These are phyloP conservation scores for Liopterus haemorrhoidalis DNA, from an alignment of 2,888 invertebrate species.

Conservation along the genomic window DNA sequence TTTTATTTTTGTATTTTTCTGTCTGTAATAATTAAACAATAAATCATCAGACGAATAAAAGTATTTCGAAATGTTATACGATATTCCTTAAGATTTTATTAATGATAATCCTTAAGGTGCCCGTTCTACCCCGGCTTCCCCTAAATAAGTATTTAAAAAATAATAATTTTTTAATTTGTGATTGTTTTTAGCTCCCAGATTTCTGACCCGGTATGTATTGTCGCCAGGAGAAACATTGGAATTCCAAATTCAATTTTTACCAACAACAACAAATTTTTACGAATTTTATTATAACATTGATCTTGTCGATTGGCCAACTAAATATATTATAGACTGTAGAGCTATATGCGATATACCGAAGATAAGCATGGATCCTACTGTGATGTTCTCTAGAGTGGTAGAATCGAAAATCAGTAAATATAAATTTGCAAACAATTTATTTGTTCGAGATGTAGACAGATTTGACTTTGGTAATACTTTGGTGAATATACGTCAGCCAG, in stretches of 20 bases:
- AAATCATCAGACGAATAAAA: no score
- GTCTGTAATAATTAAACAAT: no score
- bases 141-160: no score
- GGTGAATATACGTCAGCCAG: no score
- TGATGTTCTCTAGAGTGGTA: conserved; percentile 36
- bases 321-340: conserved; percentile 33
- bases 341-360: conserved; percentile 40
- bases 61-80: no score
- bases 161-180: no score
- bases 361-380: conserved; percentile 37
- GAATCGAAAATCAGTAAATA: conserved; percentile 30
- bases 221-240: conserved; percentile 29
- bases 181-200: no score
- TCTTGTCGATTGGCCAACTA: conserved; percentile 34
- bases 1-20: no score
- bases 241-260: conserved; percentile 36
- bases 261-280: conserved; percentile 35
- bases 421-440: conserved; percentile 32
- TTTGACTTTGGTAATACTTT: conserved; percentile 39
- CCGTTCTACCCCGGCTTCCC: no score
- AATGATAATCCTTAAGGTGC: no score
- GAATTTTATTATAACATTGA: conserved; percentile 36
- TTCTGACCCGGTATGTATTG: conserved; percentile 30
- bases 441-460: conserved; percentile 33
- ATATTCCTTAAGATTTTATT: no score